Evolutionary conservation across 2,797 vertebrate species (phyloP), one percentile per base, ranked within the genome.

Genomic region (Periophthalmus magnuspinnatus): DNA sequence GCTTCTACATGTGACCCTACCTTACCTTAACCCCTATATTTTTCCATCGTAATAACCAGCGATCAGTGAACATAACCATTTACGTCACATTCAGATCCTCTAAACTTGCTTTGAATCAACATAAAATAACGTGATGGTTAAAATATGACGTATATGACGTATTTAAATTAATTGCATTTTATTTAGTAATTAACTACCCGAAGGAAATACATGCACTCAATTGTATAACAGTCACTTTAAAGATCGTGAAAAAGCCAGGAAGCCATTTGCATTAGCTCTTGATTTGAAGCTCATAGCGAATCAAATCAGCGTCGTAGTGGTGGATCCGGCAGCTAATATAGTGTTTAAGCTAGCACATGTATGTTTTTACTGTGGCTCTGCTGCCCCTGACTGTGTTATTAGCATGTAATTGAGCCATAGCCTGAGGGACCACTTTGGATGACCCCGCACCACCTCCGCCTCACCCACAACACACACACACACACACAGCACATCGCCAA

Each of bases 341-440:
- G 75, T 70, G 73, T 59, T 61, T 65, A 62, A 69, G 61, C 69
- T 72, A 65, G 34, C 59, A 47, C 66, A 16, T 77, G 68, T 22
- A 36, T 77, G 57, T 73, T 75, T 81, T 75, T 68, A 76, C 59
- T 79, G 57, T 74, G 56, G 65, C 67, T 48, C 67, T 24, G 34
- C 54, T n/a, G 52, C 73, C 14, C 52, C 32, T 19, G 19, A 61
- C 64, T 74, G 62, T 83, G 75, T 79, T 82, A 79, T 79, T 83
- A 81, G 76, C 75, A 67, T 81, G 77, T 84, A 74, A 85, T 70
- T 77, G 77, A 84, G 71, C 70, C 66, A 57, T 38, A 63, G 65
- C 80, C 75, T 72, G 55, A 74, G 79, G 75, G 62, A 54, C 58
- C 34, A 63, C n/a, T 55, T 38, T 71, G 48, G 21, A 62, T n/a